A percentile compares a stretch with the other conserved stretches of the same genome.
Conservation (phyloP, 2,113 vertebrate genomes). For the Anseranas semipalmata region DNA sequence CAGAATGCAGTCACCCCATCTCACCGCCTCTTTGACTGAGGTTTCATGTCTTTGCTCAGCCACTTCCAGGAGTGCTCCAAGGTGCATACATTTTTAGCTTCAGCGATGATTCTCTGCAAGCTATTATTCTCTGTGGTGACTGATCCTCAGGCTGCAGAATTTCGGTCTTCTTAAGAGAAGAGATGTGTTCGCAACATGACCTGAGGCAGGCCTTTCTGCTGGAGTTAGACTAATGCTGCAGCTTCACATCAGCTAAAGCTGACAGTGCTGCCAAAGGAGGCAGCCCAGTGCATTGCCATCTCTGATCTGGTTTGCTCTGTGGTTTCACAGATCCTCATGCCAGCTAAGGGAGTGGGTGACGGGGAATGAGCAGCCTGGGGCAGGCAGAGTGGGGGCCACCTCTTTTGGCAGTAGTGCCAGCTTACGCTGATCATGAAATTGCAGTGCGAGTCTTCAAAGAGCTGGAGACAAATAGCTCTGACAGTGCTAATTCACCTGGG, state of each 20-base stretch:
- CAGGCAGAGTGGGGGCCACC: neutral
- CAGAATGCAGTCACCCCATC: neutral
- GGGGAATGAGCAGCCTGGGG: neutral
- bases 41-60: neutral
- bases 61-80: neutral
- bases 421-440: neutral
- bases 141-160: neutral
- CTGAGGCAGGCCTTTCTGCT: neutral
- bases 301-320: neutral
- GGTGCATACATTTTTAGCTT: neutral
- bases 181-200: neutral
- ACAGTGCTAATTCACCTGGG: neutral
- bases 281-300: accelerated
- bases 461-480: neutral
- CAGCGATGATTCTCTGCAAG: neutral
- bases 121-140: neutral
- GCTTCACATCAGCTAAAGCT: neutral
- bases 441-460: neutral
- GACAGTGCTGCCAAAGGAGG: neutral
- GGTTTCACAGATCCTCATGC: accelerated
- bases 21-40: neutral
- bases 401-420: neutral
- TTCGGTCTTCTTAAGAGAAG: neutral
- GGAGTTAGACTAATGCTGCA: neutral
- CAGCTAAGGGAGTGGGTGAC: neutral